Evolutionary conservation across 1,140 invertebrate genomes (phyloP), one percentile per base, ranked within the genome.

Genomic region (Trachelipus rathkii): DNA sequence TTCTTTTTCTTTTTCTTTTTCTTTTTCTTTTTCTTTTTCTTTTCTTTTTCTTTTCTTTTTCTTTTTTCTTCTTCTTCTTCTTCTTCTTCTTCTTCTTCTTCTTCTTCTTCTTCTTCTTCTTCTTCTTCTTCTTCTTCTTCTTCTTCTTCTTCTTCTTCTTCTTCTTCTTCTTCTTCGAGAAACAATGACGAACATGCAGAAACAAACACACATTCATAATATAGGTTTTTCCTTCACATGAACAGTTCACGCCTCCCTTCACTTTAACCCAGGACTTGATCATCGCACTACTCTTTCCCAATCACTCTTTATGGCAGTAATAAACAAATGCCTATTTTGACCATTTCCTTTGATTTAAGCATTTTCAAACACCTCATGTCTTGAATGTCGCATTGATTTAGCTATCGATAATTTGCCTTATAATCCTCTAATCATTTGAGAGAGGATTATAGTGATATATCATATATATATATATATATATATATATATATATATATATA

Each of bases 121-220:
- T n/a, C 10, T 53, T n/a, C 50, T 53, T n/a, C n/a, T 53, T n/a
- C 50, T 53, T 53, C 50, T 53, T 53, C 50, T 53, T 53, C 50
- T 53, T 53, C 50, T 53, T 53, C 50, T 53, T 10, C 50, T 53
- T n/a, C n/a, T 53, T 53, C 50, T n/a, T n/a, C 50, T 53, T n/a
- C n/a, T 53, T n/a, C 50, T 53, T n/a, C n/a, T n/a, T n/a, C n/a
- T n/a, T n/a, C n/a, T n/a, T n/a, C n/a, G n/a, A n/a, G n/a, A n/a
- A n/a, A 53, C 50, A 53, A 53, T 53, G 50, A 53, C n/a, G 10
- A 10, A 10, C 50, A 53, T 53, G 10, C 10, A 10, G 10, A 53
- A 10, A 10, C n/a, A 10, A 10, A 53, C n/a, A 53, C 50, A 53
- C 10, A 53, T 53, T n/a, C 10, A 10, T 53, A 53, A 10, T 53